phyloP scores from a whole-genome alignment of 2,113 vertebrate species.

The Malurus alboscapulatus region DNA sequence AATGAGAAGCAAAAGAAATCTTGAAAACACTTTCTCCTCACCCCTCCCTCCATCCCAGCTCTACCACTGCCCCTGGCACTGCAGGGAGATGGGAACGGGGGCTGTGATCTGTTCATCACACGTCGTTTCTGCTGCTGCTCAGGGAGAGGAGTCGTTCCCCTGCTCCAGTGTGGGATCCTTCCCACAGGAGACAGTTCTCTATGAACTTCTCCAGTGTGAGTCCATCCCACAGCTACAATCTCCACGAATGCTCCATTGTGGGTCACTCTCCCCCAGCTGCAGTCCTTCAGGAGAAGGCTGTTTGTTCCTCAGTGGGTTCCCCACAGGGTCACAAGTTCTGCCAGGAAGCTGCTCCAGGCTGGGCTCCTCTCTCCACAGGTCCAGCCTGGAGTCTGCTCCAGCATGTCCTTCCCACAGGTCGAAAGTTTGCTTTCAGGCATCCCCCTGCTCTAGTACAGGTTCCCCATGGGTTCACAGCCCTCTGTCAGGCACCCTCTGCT shows the following conservation, averaged over 20 bases:
- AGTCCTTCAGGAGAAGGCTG: background rate
- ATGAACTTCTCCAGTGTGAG: background rate
- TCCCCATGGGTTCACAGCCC: background rate
- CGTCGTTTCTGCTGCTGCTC: background rate
- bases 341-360: background rate
- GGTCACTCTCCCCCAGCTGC: background rate
- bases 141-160: background rate
- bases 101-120: too few relatives aligned
- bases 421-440: background rate
- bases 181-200: background rate
- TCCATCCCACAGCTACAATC: background rate
- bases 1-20: background rate
- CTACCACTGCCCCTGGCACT: too few relatives aligned
- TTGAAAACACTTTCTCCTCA: background rate
- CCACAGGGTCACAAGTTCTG: background rate
- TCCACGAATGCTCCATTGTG: background rate
- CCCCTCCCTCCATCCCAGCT: background rate
- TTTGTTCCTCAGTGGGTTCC: background rate
- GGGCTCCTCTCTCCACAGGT: background rate
- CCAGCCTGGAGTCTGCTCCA: background rate
- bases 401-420: background rate
- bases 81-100: rapidly evolving
- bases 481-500: background rate
- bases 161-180: background rate
- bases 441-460: background rate